Evolutionary conservation across 1,140 invertebrate species (phyloP).

Genomic region (Dysdera silvatica): DNA sequence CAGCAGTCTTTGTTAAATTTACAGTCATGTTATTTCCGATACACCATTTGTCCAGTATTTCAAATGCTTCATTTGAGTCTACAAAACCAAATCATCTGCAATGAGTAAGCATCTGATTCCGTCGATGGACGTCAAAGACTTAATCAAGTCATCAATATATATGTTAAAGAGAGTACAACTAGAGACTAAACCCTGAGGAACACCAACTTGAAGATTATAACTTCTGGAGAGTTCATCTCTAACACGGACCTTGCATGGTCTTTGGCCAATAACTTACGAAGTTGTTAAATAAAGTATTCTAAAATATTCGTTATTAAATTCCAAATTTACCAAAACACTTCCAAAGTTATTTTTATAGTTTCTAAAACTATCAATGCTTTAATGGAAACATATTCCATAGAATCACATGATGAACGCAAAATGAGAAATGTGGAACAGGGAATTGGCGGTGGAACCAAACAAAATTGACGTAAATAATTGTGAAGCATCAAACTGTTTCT

Average conservation of each 20-base stretch:
- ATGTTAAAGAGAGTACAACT: constrained; percentile 3
- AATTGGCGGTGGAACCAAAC: too few relatives aligned
- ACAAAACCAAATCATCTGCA: not conserved
- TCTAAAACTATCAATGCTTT: too few relatives aligned
- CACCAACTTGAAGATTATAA: constrained; percentile 3
- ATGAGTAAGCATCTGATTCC: not conserved
- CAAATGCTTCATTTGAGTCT: not conserved
- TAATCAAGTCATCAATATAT: not conserved
- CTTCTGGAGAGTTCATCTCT: not conserved
- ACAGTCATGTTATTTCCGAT: not conserved
- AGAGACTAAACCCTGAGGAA: not conserved
- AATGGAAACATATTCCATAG: too few relatives aligned
- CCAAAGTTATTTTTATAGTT: too few relatives aligned
- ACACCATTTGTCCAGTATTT: not conserved
- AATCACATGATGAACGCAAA: too few relatives aligned
- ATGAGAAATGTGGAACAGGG: too few relatives aligned
- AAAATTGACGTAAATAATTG: too few relatives aligned
- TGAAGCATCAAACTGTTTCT: too few relatives aligned
- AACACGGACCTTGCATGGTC: not conserved
- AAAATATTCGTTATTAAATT: too few relatives aligned
- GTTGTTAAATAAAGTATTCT: too few relatives aligned
- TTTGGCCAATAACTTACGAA: too few relatives aligned
- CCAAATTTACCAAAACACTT: too few relatives aligned
- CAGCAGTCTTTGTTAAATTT: not conserved
- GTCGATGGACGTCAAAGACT: not conserved